Evolutionary conservation across 2,113 vertebrate genomes (phyloP).

Genomic region (Eublepharis macularius): DNA sequence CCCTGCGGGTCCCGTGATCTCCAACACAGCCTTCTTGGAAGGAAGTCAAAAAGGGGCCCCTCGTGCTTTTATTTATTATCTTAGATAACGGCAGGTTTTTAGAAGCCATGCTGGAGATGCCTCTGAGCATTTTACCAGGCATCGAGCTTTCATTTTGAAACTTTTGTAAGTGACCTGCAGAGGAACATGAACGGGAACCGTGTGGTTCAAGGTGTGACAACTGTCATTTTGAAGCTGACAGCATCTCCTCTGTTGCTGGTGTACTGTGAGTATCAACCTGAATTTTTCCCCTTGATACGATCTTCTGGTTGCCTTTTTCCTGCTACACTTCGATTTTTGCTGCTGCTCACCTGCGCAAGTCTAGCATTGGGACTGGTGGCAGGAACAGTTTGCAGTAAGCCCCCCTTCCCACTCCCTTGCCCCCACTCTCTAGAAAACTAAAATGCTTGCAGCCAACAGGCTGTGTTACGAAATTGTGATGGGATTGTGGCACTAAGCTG

Average conservation of each 20-base stretch:
- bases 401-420: too few relatives aligned
- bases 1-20: too few relatives aligned
- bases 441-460: background rate
- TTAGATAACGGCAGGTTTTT: background rate
- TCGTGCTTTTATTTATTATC: background rate
- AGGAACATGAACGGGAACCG: conserved; percentile 6
- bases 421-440: too few relatives aligned
- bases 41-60: too few relatives aligned
- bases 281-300: background rate
- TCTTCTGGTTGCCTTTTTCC: background rate
- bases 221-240: background rate
- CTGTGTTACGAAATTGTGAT: too few relatives aligned
- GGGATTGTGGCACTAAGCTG: too few relatives aligned
- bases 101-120: background rate
- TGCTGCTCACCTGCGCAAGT: background rate
- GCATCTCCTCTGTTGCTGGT: background rate
- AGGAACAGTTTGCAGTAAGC: background rate
- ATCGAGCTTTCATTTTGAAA: too few relatives aligned
- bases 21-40: too few relatives aligned
- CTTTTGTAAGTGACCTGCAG: background rate
- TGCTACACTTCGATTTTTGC: background rate
- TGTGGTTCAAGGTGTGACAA: background rate
- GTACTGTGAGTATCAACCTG: conserved; percentile 14
- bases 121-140: background rate
- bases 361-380: too few relatives aligned